Evolutionary conservation across 2,888 invertebrate genomes (phyloP).

Genomic region (Oegoconia quadripuncta): DNA sequence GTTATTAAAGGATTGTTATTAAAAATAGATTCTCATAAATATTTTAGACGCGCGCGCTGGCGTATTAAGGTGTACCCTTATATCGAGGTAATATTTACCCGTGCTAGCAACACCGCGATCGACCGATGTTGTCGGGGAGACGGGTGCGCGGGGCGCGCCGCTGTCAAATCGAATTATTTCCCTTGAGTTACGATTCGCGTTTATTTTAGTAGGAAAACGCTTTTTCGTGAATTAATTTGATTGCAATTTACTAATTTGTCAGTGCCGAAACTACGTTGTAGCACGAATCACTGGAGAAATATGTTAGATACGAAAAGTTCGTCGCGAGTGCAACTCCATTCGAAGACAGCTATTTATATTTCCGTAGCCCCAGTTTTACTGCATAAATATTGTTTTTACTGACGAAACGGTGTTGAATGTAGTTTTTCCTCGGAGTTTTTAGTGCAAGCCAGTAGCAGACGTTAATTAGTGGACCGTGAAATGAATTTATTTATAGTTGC

Average conservation of each 20-base stretch:
- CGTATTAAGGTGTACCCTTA: slow-evolving; percentile 28
- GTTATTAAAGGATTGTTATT: too few species aligned
- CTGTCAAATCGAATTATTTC: slow-evolving; percentile 64
- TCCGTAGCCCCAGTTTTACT: slow-evolving; percentile 59
- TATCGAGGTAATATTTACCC: slow-evolving; percentile 26
- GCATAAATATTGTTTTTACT: slow-evolving; percentile 69
- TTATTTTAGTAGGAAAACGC: slow-evolving; percentile 51
- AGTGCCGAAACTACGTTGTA: slow-evolving; percentile 28
- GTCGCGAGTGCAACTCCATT: slow-evolving; percentile 10
- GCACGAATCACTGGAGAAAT: slow-evolving; percentile 31
- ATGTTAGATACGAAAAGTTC: slow-evolving; percentile 8
- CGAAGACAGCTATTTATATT: slow-evolving; percentile 63
- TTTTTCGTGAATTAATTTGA: slow-evolving; percentile 56
- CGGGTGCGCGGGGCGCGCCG: slow-evolving; percentile 46
- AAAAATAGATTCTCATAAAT: too few species aligned
- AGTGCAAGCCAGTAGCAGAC: slow-evolving; percentile 22
- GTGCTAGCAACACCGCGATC: slow-evolving; percentile 55
- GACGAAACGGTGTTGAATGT: slow-evolving; percentile 49
- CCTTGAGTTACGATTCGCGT: slow-evolving; percentile 47
- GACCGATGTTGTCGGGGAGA: slow-evolving; percentile 47
- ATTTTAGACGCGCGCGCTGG: too few species aligned
- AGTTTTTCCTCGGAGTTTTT: slow-evolving; percentile 35
- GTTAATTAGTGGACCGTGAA: slow-evolving; percentile 36
- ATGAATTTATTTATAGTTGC: slow-evolving; percentile 22
- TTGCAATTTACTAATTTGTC: slow-evolving; percentile 32